Conservation (phyloP, 2,888 invertebrate species). For the Drosophila trichaetosa region DNA sequence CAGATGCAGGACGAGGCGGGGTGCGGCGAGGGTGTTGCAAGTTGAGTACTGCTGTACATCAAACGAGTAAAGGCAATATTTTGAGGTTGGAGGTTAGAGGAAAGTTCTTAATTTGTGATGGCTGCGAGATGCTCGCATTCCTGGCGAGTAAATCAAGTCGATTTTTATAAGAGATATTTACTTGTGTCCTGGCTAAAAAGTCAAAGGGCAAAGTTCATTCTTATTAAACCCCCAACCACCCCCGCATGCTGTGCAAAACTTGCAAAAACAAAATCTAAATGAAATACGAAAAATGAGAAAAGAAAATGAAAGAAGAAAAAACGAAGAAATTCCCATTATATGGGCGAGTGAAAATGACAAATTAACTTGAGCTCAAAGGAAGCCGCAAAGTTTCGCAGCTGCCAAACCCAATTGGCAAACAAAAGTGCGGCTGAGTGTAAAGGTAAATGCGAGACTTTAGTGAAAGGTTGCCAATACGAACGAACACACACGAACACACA, state of each 20-base stretch:
- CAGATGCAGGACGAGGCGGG: background rate
- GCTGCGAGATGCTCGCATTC: constrained; percentile 30
- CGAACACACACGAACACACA: constrained; percentile 8
- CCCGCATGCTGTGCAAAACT: constrained; percentile 27
- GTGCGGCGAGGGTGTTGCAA: background rate
- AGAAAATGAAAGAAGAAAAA: background rate
- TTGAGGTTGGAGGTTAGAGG: background rate
- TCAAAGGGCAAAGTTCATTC: constrained; percentile 61
- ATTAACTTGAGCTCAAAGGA: constrained; percentile 74
- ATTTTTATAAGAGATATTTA: constrained; percentile 63
- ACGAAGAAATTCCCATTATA: constrained; percentile 65
- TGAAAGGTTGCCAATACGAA: constrained; percentile 52
- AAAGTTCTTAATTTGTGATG: constrained; percentile 49
- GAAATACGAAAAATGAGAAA: constrained; percentile 38
- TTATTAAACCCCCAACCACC: constrained; percentile 31
- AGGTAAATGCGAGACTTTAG: constrained; percentile 57
- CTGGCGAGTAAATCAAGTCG: constrained; percentile 60
- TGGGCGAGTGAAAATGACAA: constrained; percentile 76
- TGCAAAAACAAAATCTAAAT: constrained; percentile 23
- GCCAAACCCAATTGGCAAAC: constrained; percentile 67
- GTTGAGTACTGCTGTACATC: constrained; percentile 35
- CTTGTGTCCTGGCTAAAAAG: constrained; percentile 46
- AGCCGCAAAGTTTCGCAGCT: constrained; percentile 62
- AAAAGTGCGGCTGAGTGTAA: constrained; percentile 61
- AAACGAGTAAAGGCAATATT: constrained; percentile 31